Conservation (phyloP, 1,140 invertebrate genomes). For the Sycophila sp. region DNA sequence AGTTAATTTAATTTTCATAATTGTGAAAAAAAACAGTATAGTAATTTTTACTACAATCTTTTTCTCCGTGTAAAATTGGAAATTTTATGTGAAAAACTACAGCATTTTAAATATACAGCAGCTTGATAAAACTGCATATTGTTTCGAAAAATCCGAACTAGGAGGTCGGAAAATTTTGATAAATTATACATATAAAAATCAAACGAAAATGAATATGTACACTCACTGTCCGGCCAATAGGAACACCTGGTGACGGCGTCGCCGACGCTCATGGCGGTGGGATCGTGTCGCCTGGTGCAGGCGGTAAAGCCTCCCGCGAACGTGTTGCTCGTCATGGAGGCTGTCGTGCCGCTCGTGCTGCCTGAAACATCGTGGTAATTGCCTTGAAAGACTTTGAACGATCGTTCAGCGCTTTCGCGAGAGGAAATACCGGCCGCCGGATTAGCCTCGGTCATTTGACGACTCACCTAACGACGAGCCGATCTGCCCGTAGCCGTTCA, state of each 20-base stretch:
- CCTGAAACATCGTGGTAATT: slow-evolving; percentile 64
- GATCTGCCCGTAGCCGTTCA: slow-evolving; percentile 66
- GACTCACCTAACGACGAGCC: slow-evolving; percentile 59
- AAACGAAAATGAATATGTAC: slow-evolving; percentile 46
- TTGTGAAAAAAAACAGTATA: too few relatives aligned
- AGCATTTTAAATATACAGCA: too few relatives aligned
- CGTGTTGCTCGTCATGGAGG: slow-evolving; percentile 44
- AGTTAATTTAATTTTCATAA: too few relatives aligned
- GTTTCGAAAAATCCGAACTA: background rate
- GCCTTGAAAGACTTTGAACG: slow-evolving; percentile 62
- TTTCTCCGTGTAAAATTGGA: too few relatives aligned
- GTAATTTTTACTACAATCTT: too few relatives aligned
- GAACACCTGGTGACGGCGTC: slow-evolving; percentile 45
- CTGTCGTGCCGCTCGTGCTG: slow-evolving; percentile 43
- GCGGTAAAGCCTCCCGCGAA: slow-evolving; percentile 53
- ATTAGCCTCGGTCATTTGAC: background rate
- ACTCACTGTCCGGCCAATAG: slow-evolving; percentile 60
- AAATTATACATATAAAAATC: too few relatives aligned
- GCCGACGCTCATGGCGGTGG: slow-evolving; percentile 50
- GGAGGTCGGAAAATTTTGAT: too few relatives aligned
- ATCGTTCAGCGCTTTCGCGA: background rate
- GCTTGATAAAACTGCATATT: too few relatives aligned
- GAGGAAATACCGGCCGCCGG: too few relatives aligned
- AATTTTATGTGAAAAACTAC: too few relatives aligned
- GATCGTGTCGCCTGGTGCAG: slow-evolving; percentile 55